These are phyloP conservation scores for Ormyrus pomaceus DNA, from an alignment of 2,888 invertebrate species.

Conservation along the genomic window DNA sequence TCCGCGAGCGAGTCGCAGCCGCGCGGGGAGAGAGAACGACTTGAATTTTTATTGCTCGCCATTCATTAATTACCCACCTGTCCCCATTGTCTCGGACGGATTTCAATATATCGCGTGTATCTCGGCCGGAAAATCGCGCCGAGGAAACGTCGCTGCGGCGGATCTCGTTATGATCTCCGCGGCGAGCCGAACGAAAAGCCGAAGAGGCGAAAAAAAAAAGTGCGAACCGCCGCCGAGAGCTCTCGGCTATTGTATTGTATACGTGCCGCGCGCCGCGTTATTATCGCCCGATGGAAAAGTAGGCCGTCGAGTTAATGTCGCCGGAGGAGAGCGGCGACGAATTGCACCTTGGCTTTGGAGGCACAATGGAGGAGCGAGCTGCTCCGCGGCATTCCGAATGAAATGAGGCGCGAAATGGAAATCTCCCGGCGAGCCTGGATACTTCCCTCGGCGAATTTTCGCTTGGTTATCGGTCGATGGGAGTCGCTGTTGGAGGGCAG, in stretches of 20 bases:
- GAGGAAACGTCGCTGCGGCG: background rate
- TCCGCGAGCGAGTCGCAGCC: background rate
- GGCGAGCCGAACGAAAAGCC: slow-evolving; percentile 7
- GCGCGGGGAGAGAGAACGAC: background rate
- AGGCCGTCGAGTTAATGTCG: slow-evolving; percentile 10
- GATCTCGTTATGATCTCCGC: background rate
- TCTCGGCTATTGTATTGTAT: no score
- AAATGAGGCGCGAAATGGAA: slow-evolving; percentile 47
- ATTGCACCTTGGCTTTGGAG: no score
- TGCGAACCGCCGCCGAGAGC: no score
- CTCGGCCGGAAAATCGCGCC: slow-evolving; percentile 9
- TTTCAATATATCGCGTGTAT: background rate
- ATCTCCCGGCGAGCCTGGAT: background rate
- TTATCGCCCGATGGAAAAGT: slow-evolving; percentile 15
- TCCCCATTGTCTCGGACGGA: background rate
- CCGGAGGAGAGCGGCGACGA: background rate
- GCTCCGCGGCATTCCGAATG: slow-evolving; percentile 4
- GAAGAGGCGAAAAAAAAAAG: background rate
- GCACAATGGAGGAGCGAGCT: no score
- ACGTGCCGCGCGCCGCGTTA: no score
- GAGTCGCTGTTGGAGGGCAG: no score
- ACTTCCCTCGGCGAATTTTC: no score
- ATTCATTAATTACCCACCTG: background rate
- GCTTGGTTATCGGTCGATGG: no score
- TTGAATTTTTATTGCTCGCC: no score